A percentile compares a stretch with the other conserved stretches of the same genome.
Conservation (phyloP, 2,888 invertebrate genomes). For the Rotaria socialis region DNA sequence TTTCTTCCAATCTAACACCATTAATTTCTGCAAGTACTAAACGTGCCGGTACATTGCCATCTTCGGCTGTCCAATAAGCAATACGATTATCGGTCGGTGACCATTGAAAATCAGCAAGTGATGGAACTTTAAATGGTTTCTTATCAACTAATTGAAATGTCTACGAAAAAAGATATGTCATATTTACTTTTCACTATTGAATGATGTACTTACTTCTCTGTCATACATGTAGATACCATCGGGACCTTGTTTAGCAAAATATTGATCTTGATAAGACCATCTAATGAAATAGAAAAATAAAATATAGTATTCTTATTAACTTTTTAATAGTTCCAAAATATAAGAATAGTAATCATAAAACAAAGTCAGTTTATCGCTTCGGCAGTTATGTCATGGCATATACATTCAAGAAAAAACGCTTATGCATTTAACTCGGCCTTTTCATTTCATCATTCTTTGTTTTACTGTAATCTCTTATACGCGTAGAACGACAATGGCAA, state of each 20-base stretch:
- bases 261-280: slow-evolving; percentile 92
- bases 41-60: slow-evolving; percentile 82
- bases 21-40: slow-evolving; percentile 88
- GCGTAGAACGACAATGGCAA: too few relatives aligned
- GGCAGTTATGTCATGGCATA: slow-evolving; percentile 20
- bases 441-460: slow-evolving; percentile 46
- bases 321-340: neutral
- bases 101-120: slow-evolving; percentile 81
- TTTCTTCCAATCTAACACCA: slow-evolving; percentile 57
- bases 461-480: neutral
- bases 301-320: too few relatives aligned
- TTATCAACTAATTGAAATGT: slow-evolving; percentile 88
- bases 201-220: slow-evolving; percentile 69
- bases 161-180: slow-evolving; percentile 53
- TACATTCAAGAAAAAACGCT: neutral
- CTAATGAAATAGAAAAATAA: slow-evolving; percentile 49
- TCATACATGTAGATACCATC: slow-evolving; percentile 80
- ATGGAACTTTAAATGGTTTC: slow-evolving; percentile 75
- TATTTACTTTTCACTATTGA: neutral
- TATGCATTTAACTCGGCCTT: slow-evolving; percentile 46
- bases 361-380: slow-evolving; percentile 35
- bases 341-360: slow-evolving; percentile 2
- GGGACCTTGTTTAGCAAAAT: slow-evolving; percentile 79
- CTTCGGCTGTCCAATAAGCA: slow-evolving; percentile 96
- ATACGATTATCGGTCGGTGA: slow-evolving; percentile 91